phyloP scores from a whole-genome alignment of 2,797 vertebrate genomes.

The Sebastiscus albofasciatus region DNA sequence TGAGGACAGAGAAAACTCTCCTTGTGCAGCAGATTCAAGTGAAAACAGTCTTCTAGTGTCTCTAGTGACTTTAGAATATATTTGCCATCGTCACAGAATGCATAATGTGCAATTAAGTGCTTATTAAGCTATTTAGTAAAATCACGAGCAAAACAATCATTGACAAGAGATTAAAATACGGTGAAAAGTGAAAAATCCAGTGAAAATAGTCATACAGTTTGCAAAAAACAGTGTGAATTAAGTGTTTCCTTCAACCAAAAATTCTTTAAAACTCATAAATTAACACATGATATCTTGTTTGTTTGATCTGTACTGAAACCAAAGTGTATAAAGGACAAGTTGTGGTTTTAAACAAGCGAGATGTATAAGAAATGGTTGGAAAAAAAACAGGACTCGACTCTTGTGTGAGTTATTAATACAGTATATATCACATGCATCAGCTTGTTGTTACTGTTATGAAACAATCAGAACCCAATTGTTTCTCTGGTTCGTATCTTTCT shows the following conservation, averaged over 20 bases:
- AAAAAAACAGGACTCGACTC: neutral
- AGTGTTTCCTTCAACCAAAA: neutral
- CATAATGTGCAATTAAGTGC: neutral
- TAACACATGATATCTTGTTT: neutral
- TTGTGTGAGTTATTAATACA: neutral
- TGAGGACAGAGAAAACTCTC: neutral
- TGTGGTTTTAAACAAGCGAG: neutral
- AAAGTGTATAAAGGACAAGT: neutral
- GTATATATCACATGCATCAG: neutral
- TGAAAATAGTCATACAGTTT: neutral
- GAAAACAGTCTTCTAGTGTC: neutral
- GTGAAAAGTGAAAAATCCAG: neutral
- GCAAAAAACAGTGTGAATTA: neutral
- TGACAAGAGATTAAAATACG: neutral
- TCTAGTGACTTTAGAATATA: neutral
- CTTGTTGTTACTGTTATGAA: neutral
- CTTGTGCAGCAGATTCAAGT: neutral
- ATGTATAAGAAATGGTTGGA: neutral
- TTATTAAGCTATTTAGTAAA: neutral
- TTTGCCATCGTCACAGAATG: neutral
- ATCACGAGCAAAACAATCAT: neutral
- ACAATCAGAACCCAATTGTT: neutral
- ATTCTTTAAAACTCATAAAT: neutral
- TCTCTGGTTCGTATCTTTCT: neutral
- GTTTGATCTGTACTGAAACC: neutral